A percentile compares a stretch with the other conserved stretches of the same genome.
Evolutionary conservation across 2,888 invertebrate species (phyloP).

Genomic region (Pecten maximus): DNA sequence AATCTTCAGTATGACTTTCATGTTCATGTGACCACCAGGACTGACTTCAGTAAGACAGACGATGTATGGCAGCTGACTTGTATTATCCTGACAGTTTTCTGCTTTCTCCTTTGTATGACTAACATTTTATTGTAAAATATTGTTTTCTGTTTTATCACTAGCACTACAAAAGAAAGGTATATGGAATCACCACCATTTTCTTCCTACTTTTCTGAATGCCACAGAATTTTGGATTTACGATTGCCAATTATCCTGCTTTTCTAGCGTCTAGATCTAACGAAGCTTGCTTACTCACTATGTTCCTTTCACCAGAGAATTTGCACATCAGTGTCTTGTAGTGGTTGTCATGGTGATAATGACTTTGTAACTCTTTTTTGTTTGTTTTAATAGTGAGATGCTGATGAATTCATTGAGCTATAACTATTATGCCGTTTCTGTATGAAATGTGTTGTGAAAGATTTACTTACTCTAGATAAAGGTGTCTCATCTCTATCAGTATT

Average conservation of each 20-base stretch:
- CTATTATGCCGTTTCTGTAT: neutral
- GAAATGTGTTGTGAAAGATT: neutral
- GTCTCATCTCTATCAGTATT: neutral
- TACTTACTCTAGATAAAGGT: neutral
- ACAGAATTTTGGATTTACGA: neutral
- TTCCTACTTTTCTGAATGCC: neutral
- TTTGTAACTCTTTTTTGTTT: neutral
- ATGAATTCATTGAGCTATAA: neutral
- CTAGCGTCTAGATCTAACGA: conserved; percentile 11
- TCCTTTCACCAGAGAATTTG: neutral
- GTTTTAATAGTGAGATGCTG: neutral
- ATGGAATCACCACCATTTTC: conserved; percentile 23
- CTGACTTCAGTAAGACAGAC: too few relatives aligned
- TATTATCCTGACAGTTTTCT: neutral
- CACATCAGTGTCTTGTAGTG: neutral
- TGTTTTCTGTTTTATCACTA: conserved; percentile 13
- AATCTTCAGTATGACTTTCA: too few relatives aligned
- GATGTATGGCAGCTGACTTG: too few relatives aligned
- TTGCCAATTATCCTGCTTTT: conserved; percentile 15
- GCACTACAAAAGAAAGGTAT: conserved; percentile 28
- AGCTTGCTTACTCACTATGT: conserved; percentile 15
- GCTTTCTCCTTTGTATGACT: too few relatives aligned
- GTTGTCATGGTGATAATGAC: neutral
- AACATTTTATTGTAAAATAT: neutral
- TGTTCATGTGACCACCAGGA: too few relatives aligned